Conservation (phyloP, 2,113 vertebrate species). For the Pygathrix nemaeus region DNA sequence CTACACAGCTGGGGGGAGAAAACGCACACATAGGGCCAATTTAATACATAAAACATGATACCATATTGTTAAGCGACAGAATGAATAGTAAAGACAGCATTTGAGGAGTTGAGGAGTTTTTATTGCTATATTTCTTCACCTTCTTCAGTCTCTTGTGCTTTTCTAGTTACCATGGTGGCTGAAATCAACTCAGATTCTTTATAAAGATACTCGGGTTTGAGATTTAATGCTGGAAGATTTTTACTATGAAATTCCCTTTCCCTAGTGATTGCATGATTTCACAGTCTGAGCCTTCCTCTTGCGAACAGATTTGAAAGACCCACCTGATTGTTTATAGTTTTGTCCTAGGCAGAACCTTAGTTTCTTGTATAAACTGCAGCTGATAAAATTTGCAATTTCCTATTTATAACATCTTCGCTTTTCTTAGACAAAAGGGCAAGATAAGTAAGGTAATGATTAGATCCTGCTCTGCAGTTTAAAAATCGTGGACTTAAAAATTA, state of each 20-base stretch:
- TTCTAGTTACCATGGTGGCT: slow-evolving; percentile 68
- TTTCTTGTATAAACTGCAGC: slow-evolving; percentile 44
- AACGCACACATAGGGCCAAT: neutral
- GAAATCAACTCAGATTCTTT: slow-evolving; percentile 61
- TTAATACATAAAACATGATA: slow-evolving; percentile 48
- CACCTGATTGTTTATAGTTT: slow-evolving; percentile 9
- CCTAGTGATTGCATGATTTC: slow-evolving; percentile 60
- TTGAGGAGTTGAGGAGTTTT: slow-evolving; percentile 39
- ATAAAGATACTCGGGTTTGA: slow-evolving; percentile 61
- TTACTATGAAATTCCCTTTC: slow-evolving; percentile 61
- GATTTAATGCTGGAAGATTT: slow-evolving; percentile 62
- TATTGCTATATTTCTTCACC: slow-evolving; percentile 29
- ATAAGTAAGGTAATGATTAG: slow-evolving; percentile 58
- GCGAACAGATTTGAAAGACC: slow-evolving; percentile 53
- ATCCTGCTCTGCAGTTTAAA: slow-evolving; percentile 41
- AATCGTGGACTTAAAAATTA: slow-evolving; percentile 38
- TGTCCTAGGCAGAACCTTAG: slow-evolving; percentile 17
- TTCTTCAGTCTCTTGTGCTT: slow-evolving; percentile 55
- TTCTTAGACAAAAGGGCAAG: slow-evolving; percentile 45
- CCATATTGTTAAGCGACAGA: neutral
- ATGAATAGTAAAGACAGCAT: slow-evolving; percentile 37
- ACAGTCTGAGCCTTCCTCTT: slow-evolving; percentile 58
- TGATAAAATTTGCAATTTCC: slow-evolving; percentile 55
- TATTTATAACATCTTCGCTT: slow-evolving; percentile 42
- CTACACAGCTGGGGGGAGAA: neutral